phyloP scores from a whole-genome alignment of 2,888 invertebrate genomes.

The Patella depressa region DNA sequence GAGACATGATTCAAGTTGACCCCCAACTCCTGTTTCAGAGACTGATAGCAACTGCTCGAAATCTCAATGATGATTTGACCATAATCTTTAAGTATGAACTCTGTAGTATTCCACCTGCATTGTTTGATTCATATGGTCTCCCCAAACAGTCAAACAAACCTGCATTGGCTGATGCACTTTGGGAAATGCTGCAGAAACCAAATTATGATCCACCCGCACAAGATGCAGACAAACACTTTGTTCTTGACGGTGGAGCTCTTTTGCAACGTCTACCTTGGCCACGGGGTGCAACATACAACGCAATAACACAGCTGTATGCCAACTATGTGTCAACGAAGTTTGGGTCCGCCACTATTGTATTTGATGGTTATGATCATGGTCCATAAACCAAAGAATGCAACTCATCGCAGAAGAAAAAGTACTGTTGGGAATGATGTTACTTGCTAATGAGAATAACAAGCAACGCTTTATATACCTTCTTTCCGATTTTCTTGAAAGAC shows the following conservation, averaged over 20 bases:
- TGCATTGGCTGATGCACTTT: constrained; percentile 39
- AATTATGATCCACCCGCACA: constrained; percentile 9
- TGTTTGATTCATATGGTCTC: constrained; percentile 41
- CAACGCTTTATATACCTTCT: constrained; percentile 45
- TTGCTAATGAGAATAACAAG: constrained; percentile 42
- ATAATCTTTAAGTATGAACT: constrained; percentile 41
- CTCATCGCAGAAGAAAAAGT: constrained; percentile 40
- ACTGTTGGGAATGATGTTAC: constrained; percentile 31
- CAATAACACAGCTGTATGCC: constrained; percentile 36
- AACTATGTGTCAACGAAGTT: constrained; percentile 33
- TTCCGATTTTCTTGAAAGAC: constrained; percentile 23
- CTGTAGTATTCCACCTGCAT: constrained; percentile 36
- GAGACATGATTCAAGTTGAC: constrained; percentile 28
- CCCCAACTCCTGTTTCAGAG: constrained; percentile 40
- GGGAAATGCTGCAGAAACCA: constrained; percentile 24
- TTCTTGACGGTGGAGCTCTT: constrained; percentile 45
- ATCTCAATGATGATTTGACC: constrained; percentile 14
- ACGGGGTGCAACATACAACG: constrained; percentile 33
- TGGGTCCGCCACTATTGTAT: constrained; percentile 36
- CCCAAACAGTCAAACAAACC: constrained; percentile 39
- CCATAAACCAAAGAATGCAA: constrained; percentile 45
- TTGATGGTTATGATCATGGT: constrained; percentile 47
- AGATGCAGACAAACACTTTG: constrained; percentile 23
- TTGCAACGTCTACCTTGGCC: constrained; percentile 41
- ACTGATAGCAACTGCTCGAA: constrained; percentile 23